phyloP scores from a whole-genome alignment of 2,888 invertebrate species.

The Carpatolechia fugitivella region DNA sequence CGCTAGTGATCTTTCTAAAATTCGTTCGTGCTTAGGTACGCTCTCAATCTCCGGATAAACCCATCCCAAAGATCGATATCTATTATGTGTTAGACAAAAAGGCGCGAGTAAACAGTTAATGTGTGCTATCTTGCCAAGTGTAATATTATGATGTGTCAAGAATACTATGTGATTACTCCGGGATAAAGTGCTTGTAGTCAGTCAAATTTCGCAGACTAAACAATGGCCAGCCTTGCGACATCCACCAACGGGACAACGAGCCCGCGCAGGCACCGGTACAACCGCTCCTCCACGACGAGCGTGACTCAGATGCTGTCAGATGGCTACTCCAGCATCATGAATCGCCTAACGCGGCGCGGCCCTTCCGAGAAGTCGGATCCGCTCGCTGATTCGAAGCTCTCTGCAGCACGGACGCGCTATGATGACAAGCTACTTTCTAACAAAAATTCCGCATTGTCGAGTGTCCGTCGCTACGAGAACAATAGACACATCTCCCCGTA shows the following conservation, averaged over 20 bases:
- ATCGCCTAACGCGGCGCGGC: conserved; percentile 87
- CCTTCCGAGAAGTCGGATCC: conserved; percentile 84
- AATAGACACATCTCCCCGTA: conserved; percentile 67
- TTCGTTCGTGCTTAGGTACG: conserved; percentile 69
- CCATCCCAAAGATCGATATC: conserved; percentile 58
- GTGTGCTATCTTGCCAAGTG: conserved; percentile 21
- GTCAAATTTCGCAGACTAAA: conserved; percentile 26
- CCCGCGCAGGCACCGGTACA: conserved; percentile 84
- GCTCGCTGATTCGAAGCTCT: conserved; percentile 53
- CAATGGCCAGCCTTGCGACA: conserved; percentile 61
- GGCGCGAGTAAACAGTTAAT: conserved; percentile 7
- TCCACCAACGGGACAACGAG: conserved; percentile 51
- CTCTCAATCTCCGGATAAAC: conserved; percentile 66
- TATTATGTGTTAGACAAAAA: conserved; percentile 30
- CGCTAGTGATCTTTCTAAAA: conserved; percentile 76
- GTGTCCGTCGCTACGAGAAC: conserved; percentile 67
- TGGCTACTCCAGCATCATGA: conserved; percentile 91
- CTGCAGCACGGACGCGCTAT: conserved; percentile 54
- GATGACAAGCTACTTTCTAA: conserved; percentile 62
- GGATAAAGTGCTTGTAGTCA: conserved; percentile 51
- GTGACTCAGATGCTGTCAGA: conserved; percentile 92
- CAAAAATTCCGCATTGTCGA: conserved; percentile 58
- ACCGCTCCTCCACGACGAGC: conserved; percentile 87
- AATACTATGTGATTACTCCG: conserved; percentile 59
- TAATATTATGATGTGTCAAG: conserved; percentile 59